phyloP scores from a whole-genome alignment of 2,797 vertebrate genomes.

The Caiman crocodilus region DNA sequence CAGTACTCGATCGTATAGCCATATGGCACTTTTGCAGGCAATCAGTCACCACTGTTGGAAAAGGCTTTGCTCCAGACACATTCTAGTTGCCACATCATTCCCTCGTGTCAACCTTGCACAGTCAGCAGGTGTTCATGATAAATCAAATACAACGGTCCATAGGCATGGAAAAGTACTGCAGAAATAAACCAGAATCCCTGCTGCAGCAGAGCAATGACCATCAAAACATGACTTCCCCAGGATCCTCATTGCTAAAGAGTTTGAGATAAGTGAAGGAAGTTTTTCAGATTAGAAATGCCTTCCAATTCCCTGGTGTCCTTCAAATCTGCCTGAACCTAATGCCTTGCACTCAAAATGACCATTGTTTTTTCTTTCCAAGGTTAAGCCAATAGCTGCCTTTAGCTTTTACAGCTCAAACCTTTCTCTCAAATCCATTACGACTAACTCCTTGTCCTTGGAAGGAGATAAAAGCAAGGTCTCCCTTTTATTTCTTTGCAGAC shows the following conservation, averaged over 20 bases:
- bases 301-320: not conserved
- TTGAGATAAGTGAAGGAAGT: not conserved
- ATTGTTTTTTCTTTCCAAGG: not conserved
- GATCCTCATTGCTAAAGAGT: not conserved
- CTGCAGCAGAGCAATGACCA: not conserved
- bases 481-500: not conserved
- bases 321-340: not conserved
- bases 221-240: not conserved
- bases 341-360: not conserved
- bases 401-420: not conserved
- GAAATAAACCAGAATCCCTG: not conserved
- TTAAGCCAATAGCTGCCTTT: not conserved
- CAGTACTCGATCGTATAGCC: not conserved
- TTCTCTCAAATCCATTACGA: not conserved
- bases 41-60: not conserved
- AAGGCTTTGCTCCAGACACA: not conserved
- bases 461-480: not conserved
- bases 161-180: not conserved
- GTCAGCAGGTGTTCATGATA: not conserved
- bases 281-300: not conserved
- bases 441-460: not conserved
- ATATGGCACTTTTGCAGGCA: not conserved
- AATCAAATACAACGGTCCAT: not conserved
- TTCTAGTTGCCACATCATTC: not conserved
- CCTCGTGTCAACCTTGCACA: not conserved